Evolutionary conservation across 2,113 vertebrate genomes (phyloP), one percentile per base, ranked within the genome.

Genomic region (Falcunculus frontatus): DNA sequence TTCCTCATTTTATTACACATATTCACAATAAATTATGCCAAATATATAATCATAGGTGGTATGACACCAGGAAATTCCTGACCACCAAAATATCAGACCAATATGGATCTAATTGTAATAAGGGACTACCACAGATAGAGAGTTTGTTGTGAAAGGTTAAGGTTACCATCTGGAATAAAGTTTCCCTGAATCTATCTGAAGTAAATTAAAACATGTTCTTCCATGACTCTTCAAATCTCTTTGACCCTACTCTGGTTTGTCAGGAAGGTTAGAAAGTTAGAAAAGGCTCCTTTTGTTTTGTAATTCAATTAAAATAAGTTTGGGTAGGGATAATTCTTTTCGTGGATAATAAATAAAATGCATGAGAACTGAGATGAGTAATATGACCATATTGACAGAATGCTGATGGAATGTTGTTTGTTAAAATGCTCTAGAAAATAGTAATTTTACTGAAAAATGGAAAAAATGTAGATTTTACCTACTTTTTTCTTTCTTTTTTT

Each of bases 131-230:
- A 94, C 74, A 92, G 60, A 87, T 65, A 89, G 70, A 89, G 33
- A 63, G 37, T 37, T 95, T 96, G 74, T 95, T 89, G 65, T 85
- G 77, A 96, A 89, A 91, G 56, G 70, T 89, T 84, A 94, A 96
- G 84, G 78, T 92, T 94, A 88, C 64, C 95, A 87, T 95, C 79
- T 96, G 91, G 89, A 95, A 95, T 9, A 94, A 69, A 89, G 93
- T 55, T 76, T 42, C 70, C n/a, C 46, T 27, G 52, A 89, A 50
- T 76, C 57, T 77, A 47, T 72, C 60, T 89, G 89, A 89, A 73
- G n/a, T 83, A 93, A 97, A 92, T 93, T 88, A 95, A 97, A 96
- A 95, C 89, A 85, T 69, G 65, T 42, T 89, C 72, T 92, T 96
- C 86, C 88, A 60, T 75, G 76, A 53, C 52, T 91, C 37, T 81